Evolutionary conservation across 1,140 invertebrate genomes (phyloP), one percentile per base, ranked within the genome.

Genomic region (Drosophila rhopaloa): DNA sequence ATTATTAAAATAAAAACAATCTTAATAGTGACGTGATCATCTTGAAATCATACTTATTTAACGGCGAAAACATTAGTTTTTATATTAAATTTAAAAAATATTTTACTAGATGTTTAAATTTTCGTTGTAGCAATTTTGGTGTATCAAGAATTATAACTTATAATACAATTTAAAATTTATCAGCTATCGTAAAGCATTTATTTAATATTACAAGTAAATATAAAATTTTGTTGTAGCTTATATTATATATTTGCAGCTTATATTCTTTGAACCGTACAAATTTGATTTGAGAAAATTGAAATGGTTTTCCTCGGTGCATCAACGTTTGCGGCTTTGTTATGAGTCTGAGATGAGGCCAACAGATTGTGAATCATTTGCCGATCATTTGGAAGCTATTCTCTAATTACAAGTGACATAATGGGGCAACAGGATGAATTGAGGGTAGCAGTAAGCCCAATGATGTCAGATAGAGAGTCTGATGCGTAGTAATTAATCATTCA

Each of bases 351-450:
- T 68, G 63, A 47, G 48, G 60, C 14, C 59, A 76, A 76, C 57
- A 44, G 55, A 43, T 50, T 62, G 67, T 86, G 82, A 62, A 77
- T 78, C 81, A 85, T 81, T 84, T 61, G 68, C 62, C 62, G 80
- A 32, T 16, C 54, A 59, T 77, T 85, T 70, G 27, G 24, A 55
- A 40, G 44, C 50, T 55, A 29, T 43, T 43, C 56, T 68, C 71
- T 86, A 88, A 88, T 82, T 79, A 72, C 38, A 68, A 60, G 9
- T 88, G 82, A 79, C 82, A 82, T 82, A 86, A 86, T 88, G 67
- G 57, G 40, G 2, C 51, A 55, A 10, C 47, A 16, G 53, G 46
- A 57, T 41, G 44, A 38, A 37, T 62, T 57, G 29, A 1, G 13
- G 11, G 24, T 24, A 38, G 14, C 10, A 41, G 40, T 10, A 37